These are phyloP conservation scores for Taphrorychus bicolor DNA, from an alignment of 2,888 invertebrate genomes.

Conservation along the genomic window DNA sequence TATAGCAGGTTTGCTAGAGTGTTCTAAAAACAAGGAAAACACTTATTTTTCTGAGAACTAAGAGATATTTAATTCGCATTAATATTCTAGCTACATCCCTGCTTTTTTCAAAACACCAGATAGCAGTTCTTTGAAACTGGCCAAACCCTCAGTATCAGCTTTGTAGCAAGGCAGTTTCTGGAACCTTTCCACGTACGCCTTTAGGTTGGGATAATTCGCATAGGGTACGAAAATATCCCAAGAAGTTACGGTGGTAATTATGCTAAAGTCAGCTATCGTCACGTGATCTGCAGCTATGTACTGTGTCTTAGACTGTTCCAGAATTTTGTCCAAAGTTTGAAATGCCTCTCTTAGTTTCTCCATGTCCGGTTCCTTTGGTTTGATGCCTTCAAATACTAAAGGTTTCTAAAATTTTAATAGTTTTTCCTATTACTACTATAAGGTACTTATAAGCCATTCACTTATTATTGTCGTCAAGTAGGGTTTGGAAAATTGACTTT, in stretches of 20 bases:
- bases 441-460: too few species aligned
- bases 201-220: slow-evolving; percentile 10
- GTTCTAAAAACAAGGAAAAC: too few species aligned
- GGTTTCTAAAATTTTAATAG: too few species aligned
- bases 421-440: too few species aligned
- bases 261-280: slow-evolving; percentile 21
- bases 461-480: too few species aligned
- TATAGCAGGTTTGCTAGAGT: too few species aligned
- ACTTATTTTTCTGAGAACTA: too few species aligned
- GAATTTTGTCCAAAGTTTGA: slow-evolving; percentile 4
- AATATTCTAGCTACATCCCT: not conserved
- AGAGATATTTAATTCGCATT: too few species aligned
- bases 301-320: slow-evolving; percentile 4
- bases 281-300: slow-evolving; percentile 9
- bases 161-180: slow-evolving; percentile 23
- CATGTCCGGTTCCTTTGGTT: slow-evolving; percentile 7
- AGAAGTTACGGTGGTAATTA: slow-evolving; percentile 58
- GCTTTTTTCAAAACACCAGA: not conserved
- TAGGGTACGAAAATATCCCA: slow-evolving; percentile 44
- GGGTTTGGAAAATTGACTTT: too few species aligned
- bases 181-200: slow-evolving; percentile 10
- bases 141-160: slow-evolving; percentile 6
- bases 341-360: slow-evolving; percentile 16
- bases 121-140: not conserved
- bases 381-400: not conserved